Evolutionary conservation across 2,113 vertebrate species (phyloP), one percentile per base, ranked within the genome.

Genomic region (Neopipo cinnamomea): DNA sequence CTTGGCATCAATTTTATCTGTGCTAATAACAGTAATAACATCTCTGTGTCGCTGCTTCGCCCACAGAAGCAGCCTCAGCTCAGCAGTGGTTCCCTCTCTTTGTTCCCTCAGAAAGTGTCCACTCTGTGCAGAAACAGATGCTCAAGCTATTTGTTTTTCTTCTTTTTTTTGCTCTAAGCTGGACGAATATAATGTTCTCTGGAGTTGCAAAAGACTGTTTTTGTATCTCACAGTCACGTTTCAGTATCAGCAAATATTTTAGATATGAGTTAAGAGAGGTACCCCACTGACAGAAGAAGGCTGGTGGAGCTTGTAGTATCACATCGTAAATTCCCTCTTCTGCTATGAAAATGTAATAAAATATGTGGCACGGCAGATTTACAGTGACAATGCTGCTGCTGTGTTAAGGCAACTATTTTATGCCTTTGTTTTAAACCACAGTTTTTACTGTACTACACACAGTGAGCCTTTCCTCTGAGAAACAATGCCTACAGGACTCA

Each of bases 191-290:
- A 91, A 95, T 50, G 85, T 92, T 81, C 86, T 91, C 73, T n/a
- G 33, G n/a, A 93, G 62, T 46, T 92, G 83, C 61, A 85, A 91
- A 92, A 93, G 62, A 5, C 62, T 85, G 74, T 8, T 75, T 87
- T 81, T 89, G 68, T 95, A 47, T 84, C 94, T 94, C 83, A 71
- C 75, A 89, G 89, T 88, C 90, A 80, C 41, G 53, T 96, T 94
- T 89, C 92, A 85, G 92, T 92, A 92, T 96, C 96, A 94, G 97
- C 90, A 96, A 96, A 97, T 97, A 97, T 95, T 96, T 97, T 89
- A 96, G 89, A 84, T 89, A 65, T 77, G 90, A 97, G 86, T 96
- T 87, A 97, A 92, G 87, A 96, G 91, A 96, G 93, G 93, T 96
- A 94, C 86, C 93, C 91, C 89, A 88, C 85, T 96, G 95, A 98